These are phyloP conservation scores for Holcopasites calliopsidis DNA, from an alignment of 1,140 invertebrate genomes.

Conservation along the genomic window DNA sequence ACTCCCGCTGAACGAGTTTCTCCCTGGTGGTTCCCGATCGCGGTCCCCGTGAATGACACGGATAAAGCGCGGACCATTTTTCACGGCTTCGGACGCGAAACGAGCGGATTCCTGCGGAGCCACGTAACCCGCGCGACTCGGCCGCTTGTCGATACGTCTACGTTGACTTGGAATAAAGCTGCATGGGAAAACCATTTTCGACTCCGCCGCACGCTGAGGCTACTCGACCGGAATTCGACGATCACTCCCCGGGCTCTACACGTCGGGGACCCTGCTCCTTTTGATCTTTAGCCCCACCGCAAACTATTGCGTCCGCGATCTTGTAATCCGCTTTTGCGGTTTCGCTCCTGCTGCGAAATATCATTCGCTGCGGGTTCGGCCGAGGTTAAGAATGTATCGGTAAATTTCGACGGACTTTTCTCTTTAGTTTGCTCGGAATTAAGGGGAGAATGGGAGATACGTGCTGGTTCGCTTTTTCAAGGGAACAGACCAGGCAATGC, in stretches of 20 bases:
- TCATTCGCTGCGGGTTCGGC: not conserved
- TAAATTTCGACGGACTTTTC: too few relatives aligned
- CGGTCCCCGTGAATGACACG: constrained; percentile 37
- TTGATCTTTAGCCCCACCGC: not conserved
- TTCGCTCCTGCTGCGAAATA: not conserved
- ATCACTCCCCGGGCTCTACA: not conserved
- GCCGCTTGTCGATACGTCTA: constrained; percentile 53
- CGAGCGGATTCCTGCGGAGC: constrained; percentile 25
- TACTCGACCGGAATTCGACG: constrained; percentile 5
- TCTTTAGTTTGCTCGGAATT: too few relatives aligned
- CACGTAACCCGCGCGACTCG: not conserved
- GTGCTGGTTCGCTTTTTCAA: too few relatives aligned
- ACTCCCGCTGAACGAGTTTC: not conserved
- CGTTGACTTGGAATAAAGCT: constrained; percentile 26
- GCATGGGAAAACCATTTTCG: constrained; percentile 8
- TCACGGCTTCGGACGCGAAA: constrained; percentile 38
- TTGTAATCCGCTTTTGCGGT: not conserved
- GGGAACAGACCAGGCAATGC: too few relatives aligned
- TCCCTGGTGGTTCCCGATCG: not conserved
- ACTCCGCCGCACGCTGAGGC: not conserved
- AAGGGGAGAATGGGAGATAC: too few relatives aligned
- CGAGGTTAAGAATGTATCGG: too few relatives aligned
- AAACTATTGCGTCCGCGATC: not conserved
- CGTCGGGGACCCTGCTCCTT: not conserved
- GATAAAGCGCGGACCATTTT: constrained; percentile 45